Evolutionary conservation across 2,113 vertebrate genomes (phyloP).

Genomic region (Nestor notabilis): DNA sequence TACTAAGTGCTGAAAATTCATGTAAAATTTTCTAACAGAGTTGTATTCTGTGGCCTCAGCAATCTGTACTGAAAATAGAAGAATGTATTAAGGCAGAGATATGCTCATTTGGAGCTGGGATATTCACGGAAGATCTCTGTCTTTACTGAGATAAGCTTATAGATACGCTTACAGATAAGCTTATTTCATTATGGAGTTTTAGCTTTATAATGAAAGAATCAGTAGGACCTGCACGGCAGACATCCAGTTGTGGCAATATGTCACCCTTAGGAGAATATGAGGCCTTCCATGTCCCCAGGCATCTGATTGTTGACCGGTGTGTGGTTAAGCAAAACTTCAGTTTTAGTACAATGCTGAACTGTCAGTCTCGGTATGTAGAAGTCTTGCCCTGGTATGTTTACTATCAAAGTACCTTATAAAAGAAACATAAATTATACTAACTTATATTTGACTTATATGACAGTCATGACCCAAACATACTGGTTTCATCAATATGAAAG

Average conservation of each 20-base stretch:
- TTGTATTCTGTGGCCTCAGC: neutral
- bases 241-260: neutral
- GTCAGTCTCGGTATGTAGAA: neutral
- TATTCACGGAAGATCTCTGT: neutral
- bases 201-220: neutral
- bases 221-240: accelerated
- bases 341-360: neutral
- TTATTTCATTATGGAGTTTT: neutral
- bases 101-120: neutral
- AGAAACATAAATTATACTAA: neutral
- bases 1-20: neutral
- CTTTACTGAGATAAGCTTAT: neutral
- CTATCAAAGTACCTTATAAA: neutral
- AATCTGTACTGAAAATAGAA: neutral
- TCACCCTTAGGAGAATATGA: neutral
- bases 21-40: neutral
- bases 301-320: neutral
- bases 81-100: neutral
- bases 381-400: neutral
- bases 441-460: neutral
- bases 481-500: neutral
- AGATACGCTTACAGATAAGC: too few relatives aligned
- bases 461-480: neutral
- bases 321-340: neutral
- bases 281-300: neutral